Percentiles rank a stretch among this genome's conserved stretches.
Evolutionary conservation across 2,113 vertebrate genomes (phyloP).

Genomic region (Synodontis membranacea): DNA sequence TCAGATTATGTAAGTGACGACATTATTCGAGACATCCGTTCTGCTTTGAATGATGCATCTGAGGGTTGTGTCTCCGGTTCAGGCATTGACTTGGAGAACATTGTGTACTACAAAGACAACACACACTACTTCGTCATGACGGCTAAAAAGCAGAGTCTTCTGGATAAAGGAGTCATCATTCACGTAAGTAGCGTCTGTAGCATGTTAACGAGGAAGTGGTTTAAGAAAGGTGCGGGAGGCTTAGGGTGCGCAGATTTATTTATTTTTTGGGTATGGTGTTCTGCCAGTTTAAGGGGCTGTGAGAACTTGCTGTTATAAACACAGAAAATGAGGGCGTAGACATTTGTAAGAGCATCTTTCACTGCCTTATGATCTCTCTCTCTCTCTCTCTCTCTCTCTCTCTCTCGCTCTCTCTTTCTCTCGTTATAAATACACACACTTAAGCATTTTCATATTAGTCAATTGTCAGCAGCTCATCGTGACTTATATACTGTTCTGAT

Average conservation of each 20-base stretch:
- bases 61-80: slow-evolving; percentile 56
- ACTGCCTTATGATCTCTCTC: slow-evolving; percentile 17
- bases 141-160: slow-evolving; percentile 94
- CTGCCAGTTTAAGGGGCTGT: slow-evolving; percentile 33
- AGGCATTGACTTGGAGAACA: slow-evolving; percentile 98
- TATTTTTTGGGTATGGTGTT: slow-evolving; percentile 18
- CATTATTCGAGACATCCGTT: slow-evolving; percentile 11
- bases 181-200: slow-evolving; percentile 73
- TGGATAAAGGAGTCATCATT: slow-evolving; percentile 95
- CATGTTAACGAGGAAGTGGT: not conserved
- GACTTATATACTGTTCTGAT: slow-evolving; percentile 20
- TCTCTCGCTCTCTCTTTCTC: slow-evolving; percentile 3
- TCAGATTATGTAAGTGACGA: not conserved
- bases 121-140: slow-evolving; percentile 99
- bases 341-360: slow-evolving; percentile 45
- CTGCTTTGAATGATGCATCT: slow-evolving; percentile 15
- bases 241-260: not conserved
- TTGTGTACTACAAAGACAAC: slow-evolving; percentile 96
- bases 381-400: not conserved
- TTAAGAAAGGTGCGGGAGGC: not conserved
- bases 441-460: not conserved
- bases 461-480: not conserved
- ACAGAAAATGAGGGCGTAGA: slow-evolving; percentile 43
- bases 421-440: not conserved
- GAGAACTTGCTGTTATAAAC: slow-evolving; percentile 28